These are phyloP conservation scores for Coptotermes formosanus DNA, from an alignment of 1,140 invertebrate species.

Conservation along the genomic window DNA sequence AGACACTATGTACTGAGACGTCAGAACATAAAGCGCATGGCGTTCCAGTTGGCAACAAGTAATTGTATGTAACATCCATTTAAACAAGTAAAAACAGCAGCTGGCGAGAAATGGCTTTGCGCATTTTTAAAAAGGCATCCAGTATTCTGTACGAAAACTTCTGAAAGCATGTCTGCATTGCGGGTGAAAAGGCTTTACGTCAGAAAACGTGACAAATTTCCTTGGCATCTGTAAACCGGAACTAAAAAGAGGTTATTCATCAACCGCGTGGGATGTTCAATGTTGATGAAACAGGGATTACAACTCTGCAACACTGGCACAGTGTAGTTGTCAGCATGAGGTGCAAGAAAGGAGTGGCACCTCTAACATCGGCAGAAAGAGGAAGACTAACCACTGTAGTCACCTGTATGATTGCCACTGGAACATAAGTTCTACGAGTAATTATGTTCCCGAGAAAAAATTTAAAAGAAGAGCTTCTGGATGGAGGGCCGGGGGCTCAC, in stretches of 20 bases:
- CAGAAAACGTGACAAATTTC: background rate
- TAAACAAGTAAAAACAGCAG: too few species aligned
- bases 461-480: constrained; percentile 35
- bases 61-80: too few species aligned
- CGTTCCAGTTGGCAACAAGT: too few species aligned
- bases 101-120: too few species aligned
- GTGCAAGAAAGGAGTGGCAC: constrained; percentile 36
- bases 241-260: constrained; percentile 37
- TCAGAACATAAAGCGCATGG: too few species aligned
- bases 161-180: too few species aligned
- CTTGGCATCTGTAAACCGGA: constrained; percentile 19
- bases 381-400: constrained; percentile 42
- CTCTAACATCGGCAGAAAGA: constrained; percentile 42
- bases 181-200: constrained; percentile 2
- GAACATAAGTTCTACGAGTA: constrained; percentile 41
- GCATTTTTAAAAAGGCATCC: too few species aligned
- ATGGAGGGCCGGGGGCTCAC: constrained; percentile 37
- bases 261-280: constrained; percentile 39
- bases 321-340: constrained; percentile 40
- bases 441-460: constrained; percentile 43
- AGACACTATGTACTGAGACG: too few species aligned
- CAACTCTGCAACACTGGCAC: constrained; percentile 40
- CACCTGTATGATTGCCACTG: constrained; percentile 43
- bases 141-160: too few species aligned
- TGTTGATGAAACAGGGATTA: constrained; percentile 35